phyloP scores from a whole-genome alignment of 2,888 invertebrate species.

The Crepidodera aurea region DNA sequence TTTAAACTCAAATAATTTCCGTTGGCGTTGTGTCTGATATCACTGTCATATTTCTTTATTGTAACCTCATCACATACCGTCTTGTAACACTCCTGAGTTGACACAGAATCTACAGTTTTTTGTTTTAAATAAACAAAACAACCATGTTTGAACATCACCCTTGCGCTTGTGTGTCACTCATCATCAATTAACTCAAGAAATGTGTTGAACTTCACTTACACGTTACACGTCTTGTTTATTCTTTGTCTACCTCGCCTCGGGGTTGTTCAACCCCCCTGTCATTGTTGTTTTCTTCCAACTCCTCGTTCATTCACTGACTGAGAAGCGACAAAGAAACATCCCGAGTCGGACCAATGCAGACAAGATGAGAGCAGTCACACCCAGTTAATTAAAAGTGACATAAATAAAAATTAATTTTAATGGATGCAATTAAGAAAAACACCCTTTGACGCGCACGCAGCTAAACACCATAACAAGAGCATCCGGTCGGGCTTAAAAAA shows the following conservation, averaged over 20 bases:
- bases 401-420: slow-evolving; percentile 34
- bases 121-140: not conserved
- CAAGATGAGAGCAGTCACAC: slow-evolving; percentile 19
- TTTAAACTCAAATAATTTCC: no score
- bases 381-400: slow-evolving; percentile 28
- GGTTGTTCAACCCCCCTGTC: not conserved
- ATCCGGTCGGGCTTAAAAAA: slow-evolving; percentile 32
- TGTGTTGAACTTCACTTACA: not conserved
- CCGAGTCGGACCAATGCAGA: not conserved
- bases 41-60: no score
- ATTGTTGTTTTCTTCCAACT: not conserved
- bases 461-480: slow-evolving; percentile 36
- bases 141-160: not conserved
- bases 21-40: no score
- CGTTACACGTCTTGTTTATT: not conserved
- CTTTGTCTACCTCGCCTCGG: not conserved
- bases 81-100: not conserved
- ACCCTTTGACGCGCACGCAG: slow-evolving; percentile 34
- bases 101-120: not conserved
- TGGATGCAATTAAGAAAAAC: slow-evolving; percentile 34
- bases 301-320: no score
- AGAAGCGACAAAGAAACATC: not conserved
- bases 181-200: not conserved
- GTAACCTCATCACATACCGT: no score
- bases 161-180: not conserved